These are phyloP conservation scores for Pemphredon lugubris DNA, from an alignment of 2,888 invertebrate species.

Conservation along the genomic window DNA sequence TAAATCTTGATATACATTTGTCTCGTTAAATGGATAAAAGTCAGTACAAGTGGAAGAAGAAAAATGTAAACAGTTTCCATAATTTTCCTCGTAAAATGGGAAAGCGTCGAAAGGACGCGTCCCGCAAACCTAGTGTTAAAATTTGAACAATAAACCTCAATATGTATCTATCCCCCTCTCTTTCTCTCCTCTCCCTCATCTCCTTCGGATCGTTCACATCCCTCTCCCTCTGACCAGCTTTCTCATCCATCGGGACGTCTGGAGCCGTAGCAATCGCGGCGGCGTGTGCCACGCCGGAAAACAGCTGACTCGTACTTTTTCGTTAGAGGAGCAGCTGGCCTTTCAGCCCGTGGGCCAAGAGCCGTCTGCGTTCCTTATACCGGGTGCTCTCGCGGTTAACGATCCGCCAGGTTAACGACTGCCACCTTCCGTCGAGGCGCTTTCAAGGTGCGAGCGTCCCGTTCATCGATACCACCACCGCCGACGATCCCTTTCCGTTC, in stretches of 20 bases:
- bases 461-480: background rate
- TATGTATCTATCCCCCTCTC: too few species aligned
- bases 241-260: slow-evolving; percentile 41
- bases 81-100: too few species aligned
- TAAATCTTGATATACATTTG: too few species aligned
- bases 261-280: slow-evolving; percentile 44
- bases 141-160: too few species aligned
- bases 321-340: slow-evolving; percentile 68
- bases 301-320: slow-evolving; percentile 70
- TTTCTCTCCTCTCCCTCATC: background rate
- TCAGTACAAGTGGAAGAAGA: too few species aligned
- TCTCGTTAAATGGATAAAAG: too few species aligned
- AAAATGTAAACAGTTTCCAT: too few species aligned
- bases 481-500: background rate
- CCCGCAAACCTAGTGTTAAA: too few species aligned
- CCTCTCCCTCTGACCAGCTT: slow-evolving; percentile 13
- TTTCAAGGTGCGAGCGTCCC: background rate
- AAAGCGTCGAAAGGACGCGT: too few species aligned
- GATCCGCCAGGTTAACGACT: slow-evolving; percentile 19
- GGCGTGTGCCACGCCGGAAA: slow-evolving; percentile 66
- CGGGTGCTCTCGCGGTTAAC: slow-evolving; percentile 56
- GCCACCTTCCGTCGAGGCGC: slow-evolving; percentile 1
- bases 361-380: slow-evolving; percentile 70
- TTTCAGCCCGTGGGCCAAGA: slow-evolving; percentile 56
- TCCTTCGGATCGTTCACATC: slow-evolving; percentile 6